These are phyloP conservation scores for Cheilinus undulatus DNA, from an alignment of 2,113 vertebrate genomes.

Conservation along the genomic window DNA sequence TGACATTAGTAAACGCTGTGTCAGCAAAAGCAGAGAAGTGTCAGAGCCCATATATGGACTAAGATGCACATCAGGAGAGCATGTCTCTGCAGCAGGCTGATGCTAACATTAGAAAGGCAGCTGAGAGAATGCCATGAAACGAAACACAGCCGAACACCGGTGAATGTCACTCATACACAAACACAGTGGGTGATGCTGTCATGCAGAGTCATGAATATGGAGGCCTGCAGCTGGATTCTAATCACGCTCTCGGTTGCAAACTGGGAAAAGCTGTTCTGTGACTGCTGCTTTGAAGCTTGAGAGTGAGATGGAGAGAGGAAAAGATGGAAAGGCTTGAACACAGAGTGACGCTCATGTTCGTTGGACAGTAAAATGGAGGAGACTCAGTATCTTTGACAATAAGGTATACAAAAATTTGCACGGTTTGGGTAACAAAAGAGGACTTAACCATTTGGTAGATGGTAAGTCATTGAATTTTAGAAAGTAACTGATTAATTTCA, in stretches of 20 bases:
- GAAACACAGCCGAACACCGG: slow-evolving; percentile 28
- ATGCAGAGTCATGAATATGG: slow-evolving; percentile 62
- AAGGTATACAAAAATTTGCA: no score
- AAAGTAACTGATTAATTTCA: no score
- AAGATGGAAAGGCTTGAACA: not conserved
- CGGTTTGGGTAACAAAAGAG: no score
- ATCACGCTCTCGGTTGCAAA: slow-evolving; percentile 46
- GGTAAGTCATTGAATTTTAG: no score
- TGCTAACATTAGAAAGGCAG: slow-evolving; percentile 31
- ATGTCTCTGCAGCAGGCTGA: slow-evolving; percentile 21
- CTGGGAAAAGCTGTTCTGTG: slow-evolving; percentile 22
- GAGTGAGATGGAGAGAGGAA: not conserved
- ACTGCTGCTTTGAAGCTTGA: slow-evolving; percentile 20
- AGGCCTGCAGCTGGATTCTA: slow-evolving; percentile 57
- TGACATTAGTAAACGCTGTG: slow-evolving; percentile 32
- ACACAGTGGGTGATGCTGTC: slow-evolving; percentile 44
- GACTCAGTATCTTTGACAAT: no score
- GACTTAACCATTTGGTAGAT: no score
- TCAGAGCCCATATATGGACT: slow-evolving; percentile 16
- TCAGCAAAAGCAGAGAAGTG: slow-evolving; percentile 49
- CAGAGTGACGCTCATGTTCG: not conserved
- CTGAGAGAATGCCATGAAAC: slow-evolving; percentile 31
- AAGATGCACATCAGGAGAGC: slow-evolving; percentile 12
- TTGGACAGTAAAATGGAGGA: no score
- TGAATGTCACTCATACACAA: slow-evolving; percentile 52